These are phyloP conservation scores for Dallia pectoralis DNA, from an alignment of 2,797 vertebrate genomes.

Conservation along the genomic window DNA sequence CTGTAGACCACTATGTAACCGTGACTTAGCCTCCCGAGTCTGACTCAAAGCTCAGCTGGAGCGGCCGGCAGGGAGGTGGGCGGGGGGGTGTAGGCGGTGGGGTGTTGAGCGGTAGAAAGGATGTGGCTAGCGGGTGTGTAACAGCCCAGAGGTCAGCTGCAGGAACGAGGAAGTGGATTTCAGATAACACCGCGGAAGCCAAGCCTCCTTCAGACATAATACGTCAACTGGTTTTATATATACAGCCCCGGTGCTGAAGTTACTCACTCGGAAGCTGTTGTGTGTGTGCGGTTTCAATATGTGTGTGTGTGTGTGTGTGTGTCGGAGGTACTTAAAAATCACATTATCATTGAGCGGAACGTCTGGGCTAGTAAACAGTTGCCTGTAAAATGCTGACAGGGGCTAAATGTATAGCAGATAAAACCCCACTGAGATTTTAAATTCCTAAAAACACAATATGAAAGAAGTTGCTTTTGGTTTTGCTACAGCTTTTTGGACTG, in stretches of 20 bases:
- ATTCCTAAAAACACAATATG: background rate
- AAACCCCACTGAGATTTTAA: background rate
- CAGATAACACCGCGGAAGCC: background rate
- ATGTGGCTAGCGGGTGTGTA: conserved; percentile 6
- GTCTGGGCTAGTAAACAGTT: background rate
- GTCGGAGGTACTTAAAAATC: background rate
- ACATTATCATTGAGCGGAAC: background rate
- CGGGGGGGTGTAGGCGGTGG: conserved; percentile 24
- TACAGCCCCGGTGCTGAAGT: background rate
- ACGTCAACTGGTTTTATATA: background rate
- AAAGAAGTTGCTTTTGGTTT: background rate
- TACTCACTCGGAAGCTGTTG: conserved; percentile 8
- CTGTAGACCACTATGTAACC: conserved; percentile 62
- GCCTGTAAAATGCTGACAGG: background rate
- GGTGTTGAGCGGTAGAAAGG: conserved; percentile 11
- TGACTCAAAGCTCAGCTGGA: conserved; percentile 54
- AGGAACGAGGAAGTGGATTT: conserved; percentile 68
- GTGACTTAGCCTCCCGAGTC: conserved; percentile 54
- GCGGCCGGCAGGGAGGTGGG: conserved; percentile 35
- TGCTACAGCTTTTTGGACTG: background rate
- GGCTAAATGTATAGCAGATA: background rate
- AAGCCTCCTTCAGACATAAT: background rate
- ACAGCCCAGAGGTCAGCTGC: conserved; percentile 65
- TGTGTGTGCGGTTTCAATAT: background rate
- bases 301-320: background rate